Base-by-base conservation (phyloP, 1,140 invertebrate genomes). In the Parapsyche elsis region DNA sequence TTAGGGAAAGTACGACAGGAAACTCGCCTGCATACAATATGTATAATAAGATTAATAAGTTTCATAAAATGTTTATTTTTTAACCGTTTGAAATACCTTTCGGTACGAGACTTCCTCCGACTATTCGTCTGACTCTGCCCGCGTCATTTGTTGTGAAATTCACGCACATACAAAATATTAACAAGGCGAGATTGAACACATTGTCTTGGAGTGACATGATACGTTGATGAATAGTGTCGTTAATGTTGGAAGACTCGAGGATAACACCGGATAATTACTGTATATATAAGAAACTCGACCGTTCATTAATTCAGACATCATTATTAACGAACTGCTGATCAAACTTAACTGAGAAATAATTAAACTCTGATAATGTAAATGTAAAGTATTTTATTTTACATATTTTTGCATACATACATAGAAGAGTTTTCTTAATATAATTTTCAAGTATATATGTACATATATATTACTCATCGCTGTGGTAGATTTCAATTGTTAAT, bases 1-100 rank as follows among this genome's bases (percentile, higher is more conserved):
- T 81, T 24, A 83, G 70, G 16, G 82, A 83, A 0, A 81, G 67
- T 10, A 73, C 76, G 1, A 81, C 16, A n/a, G 82, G 80, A 67
- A 79, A 79, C 9, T 46, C 70, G 9, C 78, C 82, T 81, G 75
- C 14, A 14, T 4, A 24, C 21, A 57, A 45, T 23, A 5, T 45
- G 12, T n/a, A 73, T 73, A 71, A 7, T 30, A 38, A 2, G 10
- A 16, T 1, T 59, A 7, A 71, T 16, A 71, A 26, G 1, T 30
- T 38, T 7, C 67, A 30, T 61, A 26, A 30, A 21, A 10, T 30
- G 9, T 71, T 14, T 71, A 1, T 71, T 46, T 19, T 5, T 1
- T 73, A 19, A 71, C 16, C n/a, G 57, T 10, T 75, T 57, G n/a
- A 26, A 16, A 80, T 79, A 81, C 81, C 81, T 70, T 76, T 79